Evolutionary conservation across 2,888 invertebrate species (phyloP).

Genomic region (Cartodere bifasciata): DNA sequence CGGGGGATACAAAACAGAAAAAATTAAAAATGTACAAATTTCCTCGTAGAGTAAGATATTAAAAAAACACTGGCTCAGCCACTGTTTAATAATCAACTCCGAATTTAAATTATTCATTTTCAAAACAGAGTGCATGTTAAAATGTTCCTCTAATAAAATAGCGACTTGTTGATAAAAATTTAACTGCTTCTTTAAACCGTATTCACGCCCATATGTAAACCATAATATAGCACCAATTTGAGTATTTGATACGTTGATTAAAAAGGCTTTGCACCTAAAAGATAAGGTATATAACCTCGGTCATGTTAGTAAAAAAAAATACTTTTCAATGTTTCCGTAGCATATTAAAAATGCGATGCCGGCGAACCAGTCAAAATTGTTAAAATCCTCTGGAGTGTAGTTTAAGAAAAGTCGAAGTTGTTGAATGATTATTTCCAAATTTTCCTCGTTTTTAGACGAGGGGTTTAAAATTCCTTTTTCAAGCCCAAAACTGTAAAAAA

Average conservation of each 20-base stretch:
- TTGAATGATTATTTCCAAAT: conserved; percentile 16
- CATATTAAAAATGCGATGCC: conserved; percentile 17
- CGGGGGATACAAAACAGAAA: conserved; percentile 16
- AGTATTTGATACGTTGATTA: conserved; percentile 14
- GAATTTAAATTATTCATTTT: conserved; percentile 13
- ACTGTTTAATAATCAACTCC: conserved; percentile 14
- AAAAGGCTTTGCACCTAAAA: conserved; percentile 13
- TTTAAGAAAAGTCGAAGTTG: conserved; percentile 16
- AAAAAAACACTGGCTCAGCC: conserved; percentile 20
- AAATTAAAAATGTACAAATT: conserved; percentile 18
- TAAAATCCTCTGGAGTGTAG: conserved; percentile 14
- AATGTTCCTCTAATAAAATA: conserved; percentile 17
- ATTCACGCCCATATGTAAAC: conserved; percentile 14
- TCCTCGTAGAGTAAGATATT: conserved; percentile 18
- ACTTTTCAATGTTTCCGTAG: conserved; percentile 16
- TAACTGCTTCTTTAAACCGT: conserved; percentile 11
- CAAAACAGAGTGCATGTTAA: conserved; percentile 13
- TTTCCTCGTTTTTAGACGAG: conserved; percentile 12
- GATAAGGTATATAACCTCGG: neutral
- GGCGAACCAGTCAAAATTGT: conserved; percentile 20
- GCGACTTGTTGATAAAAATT: conserved; percentile 17
- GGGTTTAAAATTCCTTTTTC: conserved; percentile 14
- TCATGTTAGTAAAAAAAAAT: conserved; percentile 2
- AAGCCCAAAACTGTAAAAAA: conserved; percentile 16
- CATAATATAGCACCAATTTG: conserved; percentile 16